These are phyloP conservation scores for Siniperca undulata DNA, from an alignment of 2,797 vertebrate species.

Conservation along the genomic window DNA sequence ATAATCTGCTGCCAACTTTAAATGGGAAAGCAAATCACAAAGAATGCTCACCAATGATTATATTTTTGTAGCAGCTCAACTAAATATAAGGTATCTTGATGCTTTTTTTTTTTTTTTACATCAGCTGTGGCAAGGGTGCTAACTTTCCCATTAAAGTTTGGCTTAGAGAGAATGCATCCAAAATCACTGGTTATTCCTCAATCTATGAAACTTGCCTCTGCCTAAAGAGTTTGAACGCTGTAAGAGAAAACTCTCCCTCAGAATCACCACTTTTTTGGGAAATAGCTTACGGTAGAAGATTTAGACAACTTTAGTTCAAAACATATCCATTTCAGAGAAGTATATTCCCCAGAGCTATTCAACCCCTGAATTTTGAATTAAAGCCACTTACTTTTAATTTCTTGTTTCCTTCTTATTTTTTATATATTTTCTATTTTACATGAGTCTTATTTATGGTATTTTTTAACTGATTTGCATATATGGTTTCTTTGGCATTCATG, in stretches of 20 bases:
- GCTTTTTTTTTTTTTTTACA: background rate
- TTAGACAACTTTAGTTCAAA: conserved; percentile 8
- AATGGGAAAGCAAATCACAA: conserved; percentile 20
- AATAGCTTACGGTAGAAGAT: conserved; percentile 14
- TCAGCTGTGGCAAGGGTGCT: background rate
- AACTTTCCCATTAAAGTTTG: conserved; percentile 13
- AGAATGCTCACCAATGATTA: conserved; percentile 4
- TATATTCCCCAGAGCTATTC: background rate
- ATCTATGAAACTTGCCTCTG: conserved; percentile 10
- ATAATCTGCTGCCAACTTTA: conserved; percentile 10
- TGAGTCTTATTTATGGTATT: background rate
- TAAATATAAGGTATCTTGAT: background rate
- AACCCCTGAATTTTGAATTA: background rate
- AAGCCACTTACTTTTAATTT: background rate
- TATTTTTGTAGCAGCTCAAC: conserved; percentile 12
- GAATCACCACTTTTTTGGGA: background rate
- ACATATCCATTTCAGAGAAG: background rate
- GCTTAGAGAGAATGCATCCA: conserved; percentile 13
- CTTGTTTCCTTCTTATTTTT: background rate
- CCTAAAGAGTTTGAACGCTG: background rate
- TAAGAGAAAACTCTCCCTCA: conserved; percentile 7
- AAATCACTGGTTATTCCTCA: conserved; percentile 10
- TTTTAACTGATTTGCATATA: background rate
- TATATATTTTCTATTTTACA: background rate
- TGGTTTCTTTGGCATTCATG: background rate